phyloP scores from a whole-genome alignment of 2,797 vertebrate genomes.

The Coracias cyanogaster region DNA sequence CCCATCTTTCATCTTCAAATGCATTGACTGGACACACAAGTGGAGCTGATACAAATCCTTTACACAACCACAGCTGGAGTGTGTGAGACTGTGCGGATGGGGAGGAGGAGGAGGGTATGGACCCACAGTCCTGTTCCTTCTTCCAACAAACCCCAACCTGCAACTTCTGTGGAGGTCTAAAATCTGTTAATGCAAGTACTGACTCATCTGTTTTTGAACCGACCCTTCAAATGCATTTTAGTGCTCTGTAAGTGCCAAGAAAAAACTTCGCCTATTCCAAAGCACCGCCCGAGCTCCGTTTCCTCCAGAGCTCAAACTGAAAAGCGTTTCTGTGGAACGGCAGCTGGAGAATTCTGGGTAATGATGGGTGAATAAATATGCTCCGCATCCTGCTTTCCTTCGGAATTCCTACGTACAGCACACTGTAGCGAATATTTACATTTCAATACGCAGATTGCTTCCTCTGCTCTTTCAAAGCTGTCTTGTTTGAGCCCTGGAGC shows the following conservation, averaged over 20 bases:
- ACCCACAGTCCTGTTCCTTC: neutral
- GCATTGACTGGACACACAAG: neutral
- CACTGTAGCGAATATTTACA: slow-evolving; percentile 28
- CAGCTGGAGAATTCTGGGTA: neutral
- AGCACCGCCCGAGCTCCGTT: slow-evolving; percentile 15
- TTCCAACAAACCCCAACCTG: neutral
- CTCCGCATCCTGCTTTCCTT: slow-evolving; percentile 30
- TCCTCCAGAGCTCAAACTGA: slow-evolving; percentile 50
- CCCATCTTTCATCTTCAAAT: slow-evolving; percentile 1
- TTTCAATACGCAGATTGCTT: slow-evolving; percentile 41
- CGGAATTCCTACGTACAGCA: slow-evolving; percentile 17
- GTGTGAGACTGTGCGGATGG: neutral
- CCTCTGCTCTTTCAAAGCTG: slow-evolving; percentile 29
- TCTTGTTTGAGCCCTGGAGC: neutral
- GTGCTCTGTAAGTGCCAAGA: neutral
- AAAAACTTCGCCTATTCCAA: slow-evolving; percentile 34
- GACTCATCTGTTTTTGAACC: slow-evolving; percentile 36
- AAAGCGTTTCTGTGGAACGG: slow-evolving; percentile 42
- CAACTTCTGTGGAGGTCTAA: slow-evolving; percentile 13
- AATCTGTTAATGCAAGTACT: slow-evolving; percentile 41
- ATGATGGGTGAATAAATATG: slow-evolving; percentile 33
- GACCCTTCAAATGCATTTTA: neutral
- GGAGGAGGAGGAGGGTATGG: neutral
- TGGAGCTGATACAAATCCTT: slow-evolving; percentile 10
- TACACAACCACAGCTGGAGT: neutral